Conservation (phyloP, 1,140 invertebrate genomes). For the Camponotus vicinus region DNA sequence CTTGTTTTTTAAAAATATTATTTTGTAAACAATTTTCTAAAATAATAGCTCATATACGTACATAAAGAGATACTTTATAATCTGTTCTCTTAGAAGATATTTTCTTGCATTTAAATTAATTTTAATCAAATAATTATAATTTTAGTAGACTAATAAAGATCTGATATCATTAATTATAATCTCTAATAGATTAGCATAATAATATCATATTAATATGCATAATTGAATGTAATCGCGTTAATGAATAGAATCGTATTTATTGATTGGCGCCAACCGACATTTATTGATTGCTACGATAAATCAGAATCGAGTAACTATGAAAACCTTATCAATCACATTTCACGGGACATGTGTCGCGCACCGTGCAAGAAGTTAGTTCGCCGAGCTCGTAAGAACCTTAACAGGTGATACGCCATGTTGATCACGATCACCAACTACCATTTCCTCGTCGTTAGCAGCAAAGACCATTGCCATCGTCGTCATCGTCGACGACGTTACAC, state of each 20-base stretch:
- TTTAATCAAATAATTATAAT: slow-evolving; percentile 10
- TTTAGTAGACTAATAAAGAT: neutral
- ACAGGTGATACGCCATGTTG: slow-evolving; percentile 27
- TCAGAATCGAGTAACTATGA: slow-evolving; percentile 37
- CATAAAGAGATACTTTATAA: neutral
- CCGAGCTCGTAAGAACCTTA: slow-evolving; percentile 33
- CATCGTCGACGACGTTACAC: neutral
- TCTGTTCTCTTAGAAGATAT: neutral
- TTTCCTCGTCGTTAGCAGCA: slow-evolving; percentile 12
- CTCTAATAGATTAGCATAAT: neutral
- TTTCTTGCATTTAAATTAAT: neutral
- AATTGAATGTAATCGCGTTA: slow-evolving; percentile 11
- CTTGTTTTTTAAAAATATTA: neutral
- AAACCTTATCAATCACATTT: slow-evolving; percentile 49
- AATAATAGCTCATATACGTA: neutral
- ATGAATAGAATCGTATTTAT: slow-evolving; percentile 2
- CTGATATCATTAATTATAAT: neutral
- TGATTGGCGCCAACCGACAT: neutral
- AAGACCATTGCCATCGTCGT: slow-evolving; percentile 2
- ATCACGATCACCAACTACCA: slow-evolving; percentile 28
- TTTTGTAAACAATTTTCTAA: neutral
- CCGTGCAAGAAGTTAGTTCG: slow-evolving; percentile 30
- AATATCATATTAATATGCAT: neutral
- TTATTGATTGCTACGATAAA: slow-evolving; percentile 34
- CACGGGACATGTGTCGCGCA: slow-evolving; percentile 38